Percentiles rank a stretch among this genome's conserved stretches.
These are phyloP conservation scores for Mellivora capensis DNA, from an alignment of 2,113 vertebrate species.

Conservation along the genomic window DNA sequence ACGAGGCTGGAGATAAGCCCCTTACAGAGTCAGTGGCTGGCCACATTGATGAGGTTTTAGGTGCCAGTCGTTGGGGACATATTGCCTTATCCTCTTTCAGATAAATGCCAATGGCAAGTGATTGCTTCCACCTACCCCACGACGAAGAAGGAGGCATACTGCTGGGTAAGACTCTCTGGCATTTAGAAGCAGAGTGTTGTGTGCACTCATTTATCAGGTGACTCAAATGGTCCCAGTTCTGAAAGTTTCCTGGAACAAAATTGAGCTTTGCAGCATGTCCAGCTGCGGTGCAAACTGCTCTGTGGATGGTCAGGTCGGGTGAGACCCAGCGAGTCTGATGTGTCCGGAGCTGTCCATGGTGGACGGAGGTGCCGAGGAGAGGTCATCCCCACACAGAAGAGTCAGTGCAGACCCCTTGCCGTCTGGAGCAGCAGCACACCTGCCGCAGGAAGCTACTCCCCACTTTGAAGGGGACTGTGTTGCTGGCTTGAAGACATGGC, in stretches of 20 bases:
- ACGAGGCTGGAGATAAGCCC: rapidly evolving
- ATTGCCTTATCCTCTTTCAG: not conserved
- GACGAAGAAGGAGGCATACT: not conserved
- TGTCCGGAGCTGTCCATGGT: not conserved
- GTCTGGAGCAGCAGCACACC: not conserved
- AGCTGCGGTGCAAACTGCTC: not conserved
- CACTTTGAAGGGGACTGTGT: not conserved
- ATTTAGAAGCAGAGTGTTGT: not conserved
- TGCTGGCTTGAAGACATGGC: not conserved
- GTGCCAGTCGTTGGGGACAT: no score
- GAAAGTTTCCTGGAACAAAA: not conserved
- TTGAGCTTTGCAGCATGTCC: not conserved
- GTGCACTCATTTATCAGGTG: constrained; percentile 17
- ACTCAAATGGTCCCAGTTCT: not conserved
- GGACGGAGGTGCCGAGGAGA: not conserved
- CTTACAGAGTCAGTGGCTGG: not conserved
- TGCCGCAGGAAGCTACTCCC: not conserved
- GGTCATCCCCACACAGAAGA: not conserved
- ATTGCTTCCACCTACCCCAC: not conserved
- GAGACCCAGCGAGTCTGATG: not conserved
- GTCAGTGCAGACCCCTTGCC: not conserved
- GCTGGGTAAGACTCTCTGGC: not conserved
- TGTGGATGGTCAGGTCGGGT: not conserved
- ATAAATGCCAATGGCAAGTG: not conserved
- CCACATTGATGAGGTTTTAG: no score